Evolutionary conservation across 2,888 invertebrate genomes (phyloP), one percentile per base, ranked within the genome.

Genomic region (Scaptomyza caliginosa): DNA sequence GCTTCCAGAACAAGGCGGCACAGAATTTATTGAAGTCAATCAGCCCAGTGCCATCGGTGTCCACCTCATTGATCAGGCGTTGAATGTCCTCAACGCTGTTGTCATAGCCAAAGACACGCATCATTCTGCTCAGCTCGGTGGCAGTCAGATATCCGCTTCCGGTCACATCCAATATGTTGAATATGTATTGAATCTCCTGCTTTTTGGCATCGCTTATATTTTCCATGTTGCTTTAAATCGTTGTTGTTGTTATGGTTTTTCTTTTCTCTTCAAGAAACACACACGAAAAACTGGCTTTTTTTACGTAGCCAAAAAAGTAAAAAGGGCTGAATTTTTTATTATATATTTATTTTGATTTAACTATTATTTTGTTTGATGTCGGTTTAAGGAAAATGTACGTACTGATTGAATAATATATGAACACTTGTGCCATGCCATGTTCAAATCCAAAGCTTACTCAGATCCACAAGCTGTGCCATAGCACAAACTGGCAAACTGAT

Each of bases 51-150:
- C 50, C 67, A 34, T 42, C 46, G 2, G 39, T 24, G 5, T 46
- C 40, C 7, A 67, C 56, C 3, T 13, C 46, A n/a, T 55, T 63
- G n/a, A 67, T 67, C 62, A 67, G 40, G 7, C 45, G 38, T 11
- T 67, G 68, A 0, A 62, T 28, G 5, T 68, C 63, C 40, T 67
- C 67, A 0, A 17, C 63, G 19, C 49, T 68, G 23, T 68, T 67
- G 6, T 67, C 45, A 11, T 67, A 67, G 10, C 68, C 68, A 32
- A 50, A 67, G 0, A 36, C 63, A 3, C 67, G 43, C 67, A 67
- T 67, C 67, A 68, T 63, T 1, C 3, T 28, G 3, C 36, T 7
- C n/a, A 67, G 50, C n/a, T 50, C 16, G 1, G 16, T 11, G n/a
- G 69, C 63, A 0, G 50, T 56, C 6, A 56, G 13, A 10, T 40